Evolutionary conservation across 2,113 vertebrate species (phyloP).

Genomic region (Holacanthus passer): DNA sequence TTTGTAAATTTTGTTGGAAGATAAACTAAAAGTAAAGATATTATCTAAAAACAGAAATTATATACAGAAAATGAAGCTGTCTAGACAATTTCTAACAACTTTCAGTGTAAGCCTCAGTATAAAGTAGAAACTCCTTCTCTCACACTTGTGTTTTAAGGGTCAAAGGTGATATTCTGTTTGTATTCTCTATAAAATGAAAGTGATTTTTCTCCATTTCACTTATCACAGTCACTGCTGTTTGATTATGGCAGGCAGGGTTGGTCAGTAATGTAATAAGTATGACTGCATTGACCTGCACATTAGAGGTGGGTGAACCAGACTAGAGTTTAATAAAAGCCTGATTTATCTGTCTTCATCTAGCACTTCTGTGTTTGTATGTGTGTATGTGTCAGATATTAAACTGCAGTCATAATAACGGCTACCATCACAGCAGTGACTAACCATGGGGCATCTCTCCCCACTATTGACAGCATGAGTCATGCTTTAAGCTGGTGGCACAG

Average conservation of each 20-base stretch:
- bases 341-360: conserved; percentile 14
- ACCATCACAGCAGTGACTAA: conserved; percentile 57
- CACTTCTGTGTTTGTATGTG: neutral
- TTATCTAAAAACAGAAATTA: no score
- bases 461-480: conserved; percentile 66
- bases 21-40: no score
- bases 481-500: conserved; percentile 41
- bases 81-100: neutral
- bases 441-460: conserved; percentile 41
- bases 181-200: neutral
- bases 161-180: neutral
- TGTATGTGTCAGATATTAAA: conserved; percentile 33
- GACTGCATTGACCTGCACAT: conserved; percentile 2
- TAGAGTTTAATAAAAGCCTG: conserved; percentile 24
- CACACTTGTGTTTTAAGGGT: conserved; percentile 1
- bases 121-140: neutral
- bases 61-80: neutral
- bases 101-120: neutral
- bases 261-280: neutral
- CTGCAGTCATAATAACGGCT: conserved; percentile 44
- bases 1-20: neutral
- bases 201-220: neutral
- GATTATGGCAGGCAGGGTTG: neutral
- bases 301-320: conserved; percentile 2
- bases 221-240: neutral